phyloP scores from a whole-genome alignment of 2,888 invertebrate species.

The Drosophila incognita region DNA sequence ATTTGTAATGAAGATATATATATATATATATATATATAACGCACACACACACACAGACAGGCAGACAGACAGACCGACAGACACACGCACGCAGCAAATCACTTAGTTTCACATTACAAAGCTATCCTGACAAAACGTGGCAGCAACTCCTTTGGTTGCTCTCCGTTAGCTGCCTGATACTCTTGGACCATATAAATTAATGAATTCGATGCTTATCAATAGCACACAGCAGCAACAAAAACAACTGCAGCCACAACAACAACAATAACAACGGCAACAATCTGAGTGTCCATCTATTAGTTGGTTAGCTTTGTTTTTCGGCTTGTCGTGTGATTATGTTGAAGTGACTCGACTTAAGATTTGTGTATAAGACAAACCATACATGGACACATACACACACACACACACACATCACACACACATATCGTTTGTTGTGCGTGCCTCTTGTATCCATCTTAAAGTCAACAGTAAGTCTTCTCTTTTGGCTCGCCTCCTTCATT shows the following conservation, averaged over 20 bases:
- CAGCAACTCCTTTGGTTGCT: constrained; percentile 57
- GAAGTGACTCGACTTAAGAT: constrained; percentile 76
- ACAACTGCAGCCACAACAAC: constrained; percentile 21
- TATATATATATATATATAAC: constrained; percentile 15
- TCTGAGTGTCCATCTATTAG: constrained; percentile 62
- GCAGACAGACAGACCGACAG: constrained; percentile 16
- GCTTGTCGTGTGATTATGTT: constrained; percentile 72
- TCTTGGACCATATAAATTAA: constrained; percentile 77
- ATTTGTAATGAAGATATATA: constrained; percentile 73
- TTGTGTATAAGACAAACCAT: constrained; percentile 34
- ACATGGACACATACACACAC: constrained; percentile 1
- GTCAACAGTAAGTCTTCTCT: constrained; percentile 56
- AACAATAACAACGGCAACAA: constrained; percentile 22
- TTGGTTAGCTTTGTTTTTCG: constrained; percentile 72
- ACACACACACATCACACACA: neutral
- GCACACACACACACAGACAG: constrained; percentile 10
- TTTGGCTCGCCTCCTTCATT: constrained; percentile 8
- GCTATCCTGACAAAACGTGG: constrained; percentile 57
- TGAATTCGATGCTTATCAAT: constrained; percentile 82
- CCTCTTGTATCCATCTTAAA: constrained; percentile 66
- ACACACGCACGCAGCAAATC: constrained; percentile 57
- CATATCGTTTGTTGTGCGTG: constrained; percentile 39
- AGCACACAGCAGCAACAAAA: constrained; percentile 46
- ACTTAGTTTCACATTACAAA: constrained; percentile 82
- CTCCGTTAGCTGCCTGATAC: constrained; percentile 45